phyloP scores from a whole-genome alignment of 2,888 invertebrate species.

The Taenaris catops region DNA sequence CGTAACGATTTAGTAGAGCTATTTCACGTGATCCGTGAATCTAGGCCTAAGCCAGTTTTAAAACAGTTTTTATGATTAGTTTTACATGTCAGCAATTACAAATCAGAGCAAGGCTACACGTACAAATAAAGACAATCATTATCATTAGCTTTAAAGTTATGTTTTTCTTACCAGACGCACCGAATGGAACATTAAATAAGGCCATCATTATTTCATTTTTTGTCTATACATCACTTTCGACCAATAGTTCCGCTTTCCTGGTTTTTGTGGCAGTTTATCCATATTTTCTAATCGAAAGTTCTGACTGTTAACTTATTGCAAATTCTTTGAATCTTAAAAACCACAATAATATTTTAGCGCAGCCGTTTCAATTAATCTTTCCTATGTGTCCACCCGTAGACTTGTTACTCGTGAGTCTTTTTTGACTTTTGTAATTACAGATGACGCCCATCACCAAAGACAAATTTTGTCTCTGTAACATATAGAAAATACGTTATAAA shows the following conservation, averaged over 20 bases:
- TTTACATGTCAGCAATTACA: conserved; percentile 17
- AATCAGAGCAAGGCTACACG: conserved; percentile 7
- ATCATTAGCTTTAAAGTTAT: conserved; percentile 10
- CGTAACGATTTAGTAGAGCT: conserved; percentile 39
- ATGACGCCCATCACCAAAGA: too few relatives aligned
- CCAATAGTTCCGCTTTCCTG: conserved; percentile 56
- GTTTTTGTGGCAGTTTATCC: conserved; percentile 34
- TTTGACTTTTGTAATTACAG: too few relatives aligned
- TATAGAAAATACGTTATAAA: too few relatives aligned
- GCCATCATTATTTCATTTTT: conserved; percentile 15
- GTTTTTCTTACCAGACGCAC: conserved; percentile 13
- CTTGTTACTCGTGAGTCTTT: too few relatives aligned
- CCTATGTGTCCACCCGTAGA: too few relatives aligned
- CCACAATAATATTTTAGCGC: too few relatives aligned
- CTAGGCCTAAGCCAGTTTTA: conserved; percentile 14
- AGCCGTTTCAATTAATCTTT: too few relatives aligned
- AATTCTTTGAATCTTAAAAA: too few relatives aligned
- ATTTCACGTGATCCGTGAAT: conserved; percentile 26
- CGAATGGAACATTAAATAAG: conserved; percentile 19
- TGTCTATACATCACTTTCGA: conserved; percentile 27
- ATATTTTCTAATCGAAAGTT: conserved; percentile 17
- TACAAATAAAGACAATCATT: conserved; percentile 14
- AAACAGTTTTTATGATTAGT: conserved; percentile 15
- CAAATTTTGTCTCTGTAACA: too few relatives aligned
- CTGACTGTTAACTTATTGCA: conserved; percentile 21